phyloP scores from a whole-genome alignment of 2,113 vertebrate genomes.

The Strigops habroptila region DNA sequence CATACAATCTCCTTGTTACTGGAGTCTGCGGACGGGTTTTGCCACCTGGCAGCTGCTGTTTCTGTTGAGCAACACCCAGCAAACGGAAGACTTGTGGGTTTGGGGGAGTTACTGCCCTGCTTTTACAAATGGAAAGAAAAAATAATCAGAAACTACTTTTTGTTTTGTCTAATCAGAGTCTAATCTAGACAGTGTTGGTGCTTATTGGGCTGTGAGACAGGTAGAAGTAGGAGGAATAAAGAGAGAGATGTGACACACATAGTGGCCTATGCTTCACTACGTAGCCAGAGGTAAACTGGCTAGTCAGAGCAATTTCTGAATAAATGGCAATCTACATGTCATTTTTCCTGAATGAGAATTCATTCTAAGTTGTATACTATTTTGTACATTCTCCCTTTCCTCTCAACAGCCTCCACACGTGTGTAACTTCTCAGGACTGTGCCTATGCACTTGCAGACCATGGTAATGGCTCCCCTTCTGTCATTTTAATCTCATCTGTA shows the following conservation, averaged over 20 bases:
- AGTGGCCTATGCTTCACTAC: not conserved
- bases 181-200: not conserved
- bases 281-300: not conserved
- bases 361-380: not conserved
- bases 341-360: not conserved
- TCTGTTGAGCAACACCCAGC: not conserved
- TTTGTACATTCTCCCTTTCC: not conserved
- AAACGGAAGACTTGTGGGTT: not conserved
- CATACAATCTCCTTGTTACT: not conserved
- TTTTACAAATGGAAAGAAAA: not conserved
- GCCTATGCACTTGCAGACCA: not conserved
- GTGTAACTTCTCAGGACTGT: not conserved
- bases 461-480: not conserved
- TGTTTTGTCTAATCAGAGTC: not conserved
- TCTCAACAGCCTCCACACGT: not conserved
- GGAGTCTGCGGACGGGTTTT: not conserved
- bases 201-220: not conserved
- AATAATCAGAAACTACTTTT: not conserved
- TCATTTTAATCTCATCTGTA: not conserved
- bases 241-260: not conserved
- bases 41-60: slow-evolving; percentile 22
- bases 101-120: not conserved
- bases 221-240: not conserved
- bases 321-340: not conserved
- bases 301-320: not conserved